Evolutionary conservation across 2,797 vertebrate genomes (phyloP).

Genomic region (Characodon lateralis): DNA sequence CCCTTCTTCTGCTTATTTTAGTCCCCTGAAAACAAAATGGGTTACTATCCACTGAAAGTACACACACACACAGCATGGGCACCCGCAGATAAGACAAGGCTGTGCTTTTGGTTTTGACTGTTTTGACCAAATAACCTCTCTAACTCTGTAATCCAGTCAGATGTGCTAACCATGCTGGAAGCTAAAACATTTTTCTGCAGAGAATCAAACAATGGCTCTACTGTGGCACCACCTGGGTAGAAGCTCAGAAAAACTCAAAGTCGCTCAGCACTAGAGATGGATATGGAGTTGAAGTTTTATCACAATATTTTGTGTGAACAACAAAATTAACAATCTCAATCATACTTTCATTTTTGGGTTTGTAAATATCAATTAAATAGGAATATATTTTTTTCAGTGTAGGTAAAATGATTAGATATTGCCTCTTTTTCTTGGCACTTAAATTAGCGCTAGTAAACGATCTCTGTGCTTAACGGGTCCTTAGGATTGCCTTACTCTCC

Average conservation of each 20-base stretch:
- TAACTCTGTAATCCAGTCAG: not conserved
- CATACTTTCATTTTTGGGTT: not conserved
- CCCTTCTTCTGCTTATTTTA: not conserved
- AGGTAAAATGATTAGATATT: not conserved
- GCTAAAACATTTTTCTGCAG: not conserved
- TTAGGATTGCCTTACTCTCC: not conserved
- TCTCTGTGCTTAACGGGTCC: not conserved
- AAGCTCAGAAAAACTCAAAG: no score
- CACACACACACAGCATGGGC: no score
- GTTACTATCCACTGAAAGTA: not conserved
- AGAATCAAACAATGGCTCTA: not conserved
- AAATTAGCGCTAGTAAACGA: not conserved
- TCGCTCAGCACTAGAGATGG: no score
- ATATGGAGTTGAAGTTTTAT: not conserved
- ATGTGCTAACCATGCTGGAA: not conserved
- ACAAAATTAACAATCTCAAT: not conserved
- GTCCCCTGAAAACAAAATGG: not conserved
- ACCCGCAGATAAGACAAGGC: not conserved
- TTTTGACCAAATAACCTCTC: not conserved
- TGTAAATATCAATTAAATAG: not conserved
- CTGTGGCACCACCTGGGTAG: no score
- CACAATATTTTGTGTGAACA: not conserved
- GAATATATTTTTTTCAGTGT: not conserved
- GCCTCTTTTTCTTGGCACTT: not conserved
- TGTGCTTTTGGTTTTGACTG: not conserved